These are phyloP conservation scores for Euborellia annulipes DNA, from an alignment of 1,140 invertebrate genomes.

Conservation along the genomic window DNA sequence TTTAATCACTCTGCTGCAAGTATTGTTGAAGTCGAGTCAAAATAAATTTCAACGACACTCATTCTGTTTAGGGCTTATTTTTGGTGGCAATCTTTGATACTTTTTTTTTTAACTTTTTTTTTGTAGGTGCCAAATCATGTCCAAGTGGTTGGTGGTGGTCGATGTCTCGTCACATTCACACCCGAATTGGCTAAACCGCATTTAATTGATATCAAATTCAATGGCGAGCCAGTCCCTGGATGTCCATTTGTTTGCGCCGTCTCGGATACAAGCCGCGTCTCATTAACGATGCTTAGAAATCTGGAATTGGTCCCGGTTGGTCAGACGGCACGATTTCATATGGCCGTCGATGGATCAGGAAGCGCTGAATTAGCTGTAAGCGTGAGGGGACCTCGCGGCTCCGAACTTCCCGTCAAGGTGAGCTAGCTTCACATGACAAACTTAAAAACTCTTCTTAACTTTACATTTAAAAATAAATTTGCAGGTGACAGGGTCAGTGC, in stretches of 20 bases:
- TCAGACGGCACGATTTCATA: slow-evolving; percentile 72
- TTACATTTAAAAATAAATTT: too few relatives aligned
- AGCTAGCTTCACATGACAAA: too few relatives aligned
- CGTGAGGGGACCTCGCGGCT: slow-evolving; percentile 40
- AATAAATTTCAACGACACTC: too few relatives aligned
- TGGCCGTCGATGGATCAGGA: slow-evolving; percentile 70
- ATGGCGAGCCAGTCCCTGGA: slow-evolving; percentile 77
- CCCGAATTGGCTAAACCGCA: slow-evolving; percentile 84
- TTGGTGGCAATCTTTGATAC: too few relatives aligned
- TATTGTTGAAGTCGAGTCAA: too few relatives aligned
- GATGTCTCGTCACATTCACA: slow-evolving; percentile 89
- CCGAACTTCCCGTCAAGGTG: slow-evolving; percentile 62
- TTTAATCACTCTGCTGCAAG: too few relatives aligned
- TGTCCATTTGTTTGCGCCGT: slow-evolving; percentile 79
- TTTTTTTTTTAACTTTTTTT: too few relatives aligned
- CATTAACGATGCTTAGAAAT: slow-evolving; percentile 51
- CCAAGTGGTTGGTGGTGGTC: slow-evolving; percentile 82
- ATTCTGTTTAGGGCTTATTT: too few relatives aligned
- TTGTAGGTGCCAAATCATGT: slow-evolving; percentile 86
- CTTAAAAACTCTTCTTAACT: too few relatives aligned
- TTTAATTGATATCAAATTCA: slow-evolving; percentile 96
- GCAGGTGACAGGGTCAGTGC: slow-evolving; percentile 67
- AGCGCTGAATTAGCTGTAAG: slow-evolving; percentile 73
- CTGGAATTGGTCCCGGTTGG: slow-evolving; percentile 79
- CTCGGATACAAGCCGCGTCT: slow-evolving; percentile 62